phyloP scores from a whole-genome alignment of 2,113 vertebrate species.

The Aegotheles bennettii region DNA sequence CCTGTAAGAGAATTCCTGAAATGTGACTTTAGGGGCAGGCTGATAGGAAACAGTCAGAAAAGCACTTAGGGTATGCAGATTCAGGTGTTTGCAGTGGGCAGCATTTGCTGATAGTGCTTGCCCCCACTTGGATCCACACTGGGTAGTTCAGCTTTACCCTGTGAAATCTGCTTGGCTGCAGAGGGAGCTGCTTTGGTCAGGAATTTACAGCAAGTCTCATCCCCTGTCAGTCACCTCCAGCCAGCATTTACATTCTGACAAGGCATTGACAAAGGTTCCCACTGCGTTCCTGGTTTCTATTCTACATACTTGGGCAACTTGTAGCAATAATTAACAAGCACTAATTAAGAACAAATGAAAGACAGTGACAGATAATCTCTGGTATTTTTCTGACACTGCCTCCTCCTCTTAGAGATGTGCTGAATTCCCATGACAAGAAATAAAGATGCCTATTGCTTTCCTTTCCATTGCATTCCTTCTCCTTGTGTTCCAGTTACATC shows the following conservation, averaged over 20 bases:
- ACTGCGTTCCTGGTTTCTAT: not conserved
- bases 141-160: conserved; percentile 44
- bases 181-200: not conserved
- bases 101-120: conserved; percentile 56
- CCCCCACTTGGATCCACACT: conserved; percentile 50
- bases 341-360: not conserved
- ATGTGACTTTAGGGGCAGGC: not conserved
- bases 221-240: not conserved
- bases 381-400: not conserved
- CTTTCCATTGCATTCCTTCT: not conserved
- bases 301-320: not conserved
- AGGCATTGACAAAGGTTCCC: not conserved
- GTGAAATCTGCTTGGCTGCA: not conserved
- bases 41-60: not conserved
- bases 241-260: not conserved
- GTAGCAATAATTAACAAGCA: not conserved
- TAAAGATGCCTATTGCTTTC: not conserved
- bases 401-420: not conserved
- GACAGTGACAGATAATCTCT: not conserved
- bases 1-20: conserved; percentile 11
- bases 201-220: not conserved
- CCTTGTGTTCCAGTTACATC: not conserved
- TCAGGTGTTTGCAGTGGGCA: conserved; percentile 46
- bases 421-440: not conserved
- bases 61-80: conserved; percentile 47